These are phyloP conservation scores for Malurus melanocephalus DNA, from an alignment of 2,113 vertebrate species.

Conservation along the genomic window DNA sequence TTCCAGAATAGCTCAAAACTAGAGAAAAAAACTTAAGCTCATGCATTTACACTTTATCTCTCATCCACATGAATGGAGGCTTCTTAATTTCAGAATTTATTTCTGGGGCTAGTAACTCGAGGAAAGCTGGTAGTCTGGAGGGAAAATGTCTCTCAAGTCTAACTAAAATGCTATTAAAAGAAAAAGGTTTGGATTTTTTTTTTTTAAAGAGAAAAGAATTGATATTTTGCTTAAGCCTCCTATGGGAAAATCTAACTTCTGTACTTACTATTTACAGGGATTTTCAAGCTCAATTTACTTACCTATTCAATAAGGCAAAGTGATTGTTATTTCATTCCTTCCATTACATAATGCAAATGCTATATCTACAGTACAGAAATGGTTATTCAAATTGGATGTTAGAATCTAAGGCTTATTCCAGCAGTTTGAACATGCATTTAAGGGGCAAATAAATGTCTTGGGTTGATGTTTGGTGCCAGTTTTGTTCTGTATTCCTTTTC, in stretches of 20 bases:
- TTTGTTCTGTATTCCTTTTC: too few species aligned
- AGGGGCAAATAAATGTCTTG: neutral
- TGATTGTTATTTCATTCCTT: conserved; percentile 22
- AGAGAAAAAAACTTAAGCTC: neutral
- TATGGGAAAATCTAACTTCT: neutral
- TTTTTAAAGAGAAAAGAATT: neutral
- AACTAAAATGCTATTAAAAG: conserved; percentile 8
- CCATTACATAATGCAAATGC: conserved; percentile 20
- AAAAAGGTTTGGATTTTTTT: neutral
- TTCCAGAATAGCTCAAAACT: neutral
- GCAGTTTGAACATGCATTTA: neutral
- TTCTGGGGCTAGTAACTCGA: neutral
- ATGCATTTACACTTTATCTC: neutral
- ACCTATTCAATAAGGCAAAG: conserved; percentile 6
- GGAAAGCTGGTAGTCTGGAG: neutral
- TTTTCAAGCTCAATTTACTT: conserved; percentile 46
- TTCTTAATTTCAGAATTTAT: neutral
- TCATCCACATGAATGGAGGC: neutral
- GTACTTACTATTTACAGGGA: neutral
- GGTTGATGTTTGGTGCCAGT: too few species aligned
- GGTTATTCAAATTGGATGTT: conserved; percentile 10
- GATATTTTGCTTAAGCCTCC: neutral
- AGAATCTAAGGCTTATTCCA: neutral
- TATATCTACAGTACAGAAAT: conserved; percentile 30
- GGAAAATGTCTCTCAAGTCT: neutral